Evolutionary conservation across 1,140 invertebrate genomes (phyloP).

Genomic region (Leptinotarsa undecemlineata): DNA sequence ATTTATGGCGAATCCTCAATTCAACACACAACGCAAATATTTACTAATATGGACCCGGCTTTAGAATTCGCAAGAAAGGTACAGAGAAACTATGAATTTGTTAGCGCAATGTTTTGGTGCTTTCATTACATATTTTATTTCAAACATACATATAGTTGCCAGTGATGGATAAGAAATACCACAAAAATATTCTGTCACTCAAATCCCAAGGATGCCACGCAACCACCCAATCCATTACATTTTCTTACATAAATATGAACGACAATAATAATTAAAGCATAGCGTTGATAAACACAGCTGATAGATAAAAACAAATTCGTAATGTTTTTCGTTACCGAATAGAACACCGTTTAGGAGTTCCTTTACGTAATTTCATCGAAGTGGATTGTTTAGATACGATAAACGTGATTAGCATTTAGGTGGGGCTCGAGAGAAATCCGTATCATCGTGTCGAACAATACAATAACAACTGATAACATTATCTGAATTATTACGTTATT

Average conservation of each 20-base stretch:
- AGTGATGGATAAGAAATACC: not conserved
- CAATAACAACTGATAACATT: not conserved
- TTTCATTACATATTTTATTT: not conserved
- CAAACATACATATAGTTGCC: not conserved
- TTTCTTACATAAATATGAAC: too few relatives aligned
- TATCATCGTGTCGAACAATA: not conserved
- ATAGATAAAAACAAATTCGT: slow-evolving; percentile 4
- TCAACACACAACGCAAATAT: too few relatives aligned
- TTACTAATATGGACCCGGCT: too few relatives aligned
- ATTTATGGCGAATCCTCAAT: too few relatives aligned
- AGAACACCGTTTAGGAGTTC: not conserved
- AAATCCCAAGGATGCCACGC: not conserved
- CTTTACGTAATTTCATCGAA: not conserved
- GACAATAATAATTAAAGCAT: not conserved
- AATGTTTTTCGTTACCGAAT: not conserved
- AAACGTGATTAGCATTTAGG: not conserved
- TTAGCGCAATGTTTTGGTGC: too few relatives aligned
- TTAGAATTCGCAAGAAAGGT: too few relatives aligned
- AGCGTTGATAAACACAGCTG: not conserved
- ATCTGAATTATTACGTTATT: not conserved
- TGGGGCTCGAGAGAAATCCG: not conserved
- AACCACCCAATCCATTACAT: not conserved
- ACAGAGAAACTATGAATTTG: too few relatives aligned
- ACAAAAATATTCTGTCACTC: not conserved
- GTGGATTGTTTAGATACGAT: not conserved